Evolutionary conservation across 2,888 invertebrate species (phyloP), one percentile per base, ranked within the genome.

Genomic region (Aphidius colemani): DNA sequence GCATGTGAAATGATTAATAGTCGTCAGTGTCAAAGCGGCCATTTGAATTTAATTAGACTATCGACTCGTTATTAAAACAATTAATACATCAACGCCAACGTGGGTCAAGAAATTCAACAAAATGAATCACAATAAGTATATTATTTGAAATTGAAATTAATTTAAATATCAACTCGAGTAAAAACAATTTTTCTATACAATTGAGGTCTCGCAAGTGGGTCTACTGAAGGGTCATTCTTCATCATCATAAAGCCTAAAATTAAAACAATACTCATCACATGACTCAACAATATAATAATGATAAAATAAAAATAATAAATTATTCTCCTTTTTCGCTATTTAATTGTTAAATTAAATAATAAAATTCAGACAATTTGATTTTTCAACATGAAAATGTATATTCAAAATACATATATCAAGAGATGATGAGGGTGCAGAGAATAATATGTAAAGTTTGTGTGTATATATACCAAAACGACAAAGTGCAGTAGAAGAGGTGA

Each of bases 81-180:
- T 30, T 30, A 30, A 75, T 75, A 72, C 73, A 74, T 76, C 71
- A 71, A 75, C 72, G 72, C 69, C 70, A 65, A 70, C 70, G 68
- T 70, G 71, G 70, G 71, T 68, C 66, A 66, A 67, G 63, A 66
- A 30, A 30, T 30, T 30, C 7, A 30, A 9, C 18, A 11, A 46
- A 46, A 46, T 18, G 13, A 18, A 18, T 18, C 13, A 18, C 13
- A 18, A 18, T 46, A n/a, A 8, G 6, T 46, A 7, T 46, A 1
- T 46, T 46, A n/a, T 46, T 8, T 50, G 6, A 50, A 50, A 9
- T 49, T 11, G 1, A n/a, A n/a, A 49, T 7, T n/a, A 49, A 11
- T 49, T 49, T 7, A n/a, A 11, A 48, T 11, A n/a, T 7, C 49
- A 13, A n/a, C 7, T n/a, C 3, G 13, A 49, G 13, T 49, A n/a